These are phyloP conservation scores for Bombylius major DNA, from an alignment of 2,888 invertebrate species.

Conservation along the genomic window DNA sequence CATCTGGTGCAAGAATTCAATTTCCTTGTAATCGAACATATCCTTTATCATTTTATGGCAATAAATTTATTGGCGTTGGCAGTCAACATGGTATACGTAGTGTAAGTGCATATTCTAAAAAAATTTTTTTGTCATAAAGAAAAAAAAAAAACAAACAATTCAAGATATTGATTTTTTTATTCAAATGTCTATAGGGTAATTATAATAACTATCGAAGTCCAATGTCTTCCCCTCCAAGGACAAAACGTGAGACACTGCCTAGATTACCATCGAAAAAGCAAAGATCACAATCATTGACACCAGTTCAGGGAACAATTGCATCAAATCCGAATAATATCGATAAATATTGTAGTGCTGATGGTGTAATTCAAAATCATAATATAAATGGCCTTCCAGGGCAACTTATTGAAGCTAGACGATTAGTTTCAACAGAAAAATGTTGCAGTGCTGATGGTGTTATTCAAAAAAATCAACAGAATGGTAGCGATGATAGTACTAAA, in stretches of 20 bases:
- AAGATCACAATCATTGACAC: slow-evolving; percentile 67
- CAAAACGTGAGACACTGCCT: slow-evolving; percentile 38
- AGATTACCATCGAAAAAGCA: slow-evolving; percentile 49
- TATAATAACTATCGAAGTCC: slow-evolving; percentile 36
- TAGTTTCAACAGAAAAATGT: slow-evolving; percentile 41
- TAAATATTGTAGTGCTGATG: slow-evolving; percentile 58
- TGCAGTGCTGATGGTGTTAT: slow-evolving; percentile 58
- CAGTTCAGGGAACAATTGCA: slow-evolving; percentile 38
- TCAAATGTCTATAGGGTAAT: slow-evolving; percentile 19
- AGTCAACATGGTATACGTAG: slow-evolving; percentile 28
- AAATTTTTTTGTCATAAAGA: too few species aligned
- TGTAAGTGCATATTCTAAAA: slow-evolving; percentile 26
- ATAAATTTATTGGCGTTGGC: slow-evolving; percentile 40
- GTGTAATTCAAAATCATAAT: slow-evolving; percentile 45
- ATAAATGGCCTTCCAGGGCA: neutral
- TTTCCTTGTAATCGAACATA: slow-evolving; percentile 72
- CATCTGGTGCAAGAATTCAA: slow-evolving; percentile 77
- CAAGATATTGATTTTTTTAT: slow-evolving; percentile 36
- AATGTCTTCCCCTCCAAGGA: slow-evolving; percentile 45
- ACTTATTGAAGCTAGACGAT: slow-evolving; percentile 15
- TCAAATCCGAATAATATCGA: slow-evolving; percentile 30
- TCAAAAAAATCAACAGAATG: slow-evolving; percentile 25
- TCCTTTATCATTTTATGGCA: slow-evolving; percentile 61
- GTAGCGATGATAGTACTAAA: neutral
- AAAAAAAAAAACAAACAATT: slow-evolving; percentile 15